Evolutionary conservation across 2,797 vertebrate genomes (phyloP).

Genomic region (Anabas testudineus): DNA sequence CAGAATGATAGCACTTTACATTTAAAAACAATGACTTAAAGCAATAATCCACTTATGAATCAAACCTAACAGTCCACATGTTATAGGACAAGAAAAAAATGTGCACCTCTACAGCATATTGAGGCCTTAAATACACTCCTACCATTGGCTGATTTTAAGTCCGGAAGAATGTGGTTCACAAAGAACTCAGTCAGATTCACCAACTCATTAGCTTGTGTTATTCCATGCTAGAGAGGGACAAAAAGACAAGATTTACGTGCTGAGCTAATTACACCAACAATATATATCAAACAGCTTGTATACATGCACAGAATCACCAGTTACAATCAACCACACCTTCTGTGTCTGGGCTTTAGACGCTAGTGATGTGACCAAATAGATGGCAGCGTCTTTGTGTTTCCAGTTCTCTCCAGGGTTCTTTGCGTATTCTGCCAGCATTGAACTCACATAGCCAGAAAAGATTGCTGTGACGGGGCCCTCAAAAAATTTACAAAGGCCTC

Average conservation of each 20-base stretch:
- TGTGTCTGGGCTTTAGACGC: slow-evolving; percentile 99
- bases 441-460: slow-evolving; percentile 98
- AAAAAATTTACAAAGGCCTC: slow-evolving; percentile 97
- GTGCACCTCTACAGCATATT: not conserved
- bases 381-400: slow-evolving; percentile 99
- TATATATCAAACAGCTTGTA: not conserved
- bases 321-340: slow-evolving; percentile 85
- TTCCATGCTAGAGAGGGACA: slow-evolving; percentile 89
- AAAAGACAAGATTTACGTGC: not conserved
- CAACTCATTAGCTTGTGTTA: slow-evolving; percentile 98
- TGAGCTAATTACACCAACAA: not conserved
- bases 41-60: not conserved
- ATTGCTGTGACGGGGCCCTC: slow-evolving; percentile 97
- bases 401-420: slow-evolving; percentile 95
- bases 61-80: not conserved
- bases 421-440: slow-evolving; percentile 95
- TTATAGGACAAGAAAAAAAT: not conserved
- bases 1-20: not conserved
- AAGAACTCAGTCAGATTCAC: slow-evolving; percentile 98
- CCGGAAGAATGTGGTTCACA: slow-evolving; percentile 95
- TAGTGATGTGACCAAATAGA: slow-evolving; percentile 97
- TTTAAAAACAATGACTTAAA: not conserved
- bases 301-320: not conserved
- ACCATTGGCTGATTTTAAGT: slow-evolving; percentile 95
- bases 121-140: slow-evolving; percentile 35